These are phyloP conservation scores for Pungitius pungitius DNA, from an alignment of 2,113 vertebrate species.

Conservation along the genomic window DNA sequence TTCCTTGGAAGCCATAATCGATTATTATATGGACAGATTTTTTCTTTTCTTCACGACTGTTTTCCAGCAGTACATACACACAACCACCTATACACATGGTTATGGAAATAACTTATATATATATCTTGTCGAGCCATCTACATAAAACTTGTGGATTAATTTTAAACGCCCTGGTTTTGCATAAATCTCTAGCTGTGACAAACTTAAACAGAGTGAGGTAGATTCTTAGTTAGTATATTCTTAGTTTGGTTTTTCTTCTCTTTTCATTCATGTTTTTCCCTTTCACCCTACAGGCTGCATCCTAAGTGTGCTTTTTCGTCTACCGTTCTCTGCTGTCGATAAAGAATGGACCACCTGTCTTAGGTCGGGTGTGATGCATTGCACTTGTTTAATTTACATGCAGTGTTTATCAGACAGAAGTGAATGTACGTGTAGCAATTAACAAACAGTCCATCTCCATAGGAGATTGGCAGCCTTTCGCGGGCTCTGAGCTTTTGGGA, in stretches of 20 bases:
- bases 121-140: neutral
- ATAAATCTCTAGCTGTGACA: neutral
- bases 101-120: neutral
- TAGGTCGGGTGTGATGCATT: too few species aligned
- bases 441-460: neutral
- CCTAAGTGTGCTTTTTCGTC: neutral
- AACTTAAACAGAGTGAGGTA: neutral
- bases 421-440: constrained; percentile 22
- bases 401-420: constrained; percentile 8
- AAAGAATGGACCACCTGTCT: constrained; percentile 3
- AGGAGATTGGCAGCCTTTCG: neutral
- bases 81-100: neutral
- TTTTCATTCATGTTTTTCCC: constrained; percentile 2
- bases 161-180: neutral
- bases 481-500: constrained; percentile 1
- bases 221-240: too few species aligned
- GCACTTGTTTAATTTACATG: neutral
- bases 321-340: constrained; percentile 4
- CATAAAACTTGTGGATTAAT: neutral
- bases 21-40: neutral
- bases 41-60: neutral
- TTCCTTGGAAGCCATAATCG: neutral
- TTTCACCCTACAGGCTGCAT: neutral
- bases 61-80: neutral
- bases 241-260: neutral